phyloP scores from a whole-genome alignment of 2,113 vertebrate genomes.

The Ceratotherium simum region DNA sequence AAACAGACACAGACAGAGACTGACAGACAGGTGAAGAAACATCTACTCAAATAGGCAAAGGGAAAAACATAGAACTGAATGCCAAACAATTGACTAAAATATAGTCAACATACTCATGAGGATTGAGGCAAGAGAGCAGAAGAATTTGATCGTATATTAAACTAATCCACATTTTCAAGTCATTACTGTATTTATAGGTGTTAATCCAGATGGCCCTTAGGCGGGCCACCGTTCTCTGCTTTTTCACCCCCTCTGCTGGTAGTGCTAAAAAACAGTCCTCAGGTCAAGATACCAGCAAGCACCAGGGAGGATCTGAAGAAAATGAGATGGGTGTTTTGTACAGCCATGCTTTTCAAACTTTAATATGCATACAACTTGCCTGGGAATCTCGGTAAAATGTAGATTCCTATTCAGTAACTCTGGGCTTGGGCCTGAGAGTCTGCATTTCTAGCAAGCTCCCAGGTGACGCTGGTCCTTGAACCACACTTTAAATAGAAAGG shows the following conservation, averaged over 20 bases:
- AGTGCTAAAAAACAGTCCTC: slow-evolving; percentile 24
- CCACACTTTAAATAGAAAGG: not conserved
- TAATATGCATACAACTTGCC: not conserved
- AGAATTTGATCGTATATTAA: not conserved
- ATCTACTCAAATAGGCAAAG: not conserved
- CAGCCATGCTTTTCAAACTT: not conserved
- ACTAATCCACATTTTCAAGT: not conserved
- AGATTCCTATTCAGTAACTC: not conserved
- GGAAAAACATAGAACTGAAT: not conserved
- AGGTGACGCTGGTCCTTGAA: not conserved
- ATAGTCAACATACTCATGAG: not conserved
- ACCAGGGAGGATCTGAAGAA: not conserved
- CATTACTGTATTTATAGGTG: not conserved
- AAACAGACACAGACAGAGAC: not conserved
- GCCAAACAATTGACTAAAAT: not conserved
- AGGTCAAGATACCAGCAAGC: not conserved
- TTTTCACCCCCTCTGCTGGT: slow-evolving; percentile 79
- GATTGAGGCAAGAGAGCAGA: not conserved
- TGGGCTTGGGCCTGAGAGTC: not conserved
- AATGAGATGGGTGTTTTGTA: not conserved
- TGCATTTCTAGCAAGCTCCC: not conserved
- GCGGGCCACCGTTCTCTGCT: slow-evolving; percentile 51
- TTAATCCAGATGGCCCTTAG: not conserved
- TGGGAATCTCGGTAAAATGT: not conserved
- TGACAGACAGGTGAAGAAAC: not conserved